These are phyloP conservation scores for Poecilia gillii DNA, from an alignment of 2,797 vertebrate species.

Conservation along the genomic window DNA sequence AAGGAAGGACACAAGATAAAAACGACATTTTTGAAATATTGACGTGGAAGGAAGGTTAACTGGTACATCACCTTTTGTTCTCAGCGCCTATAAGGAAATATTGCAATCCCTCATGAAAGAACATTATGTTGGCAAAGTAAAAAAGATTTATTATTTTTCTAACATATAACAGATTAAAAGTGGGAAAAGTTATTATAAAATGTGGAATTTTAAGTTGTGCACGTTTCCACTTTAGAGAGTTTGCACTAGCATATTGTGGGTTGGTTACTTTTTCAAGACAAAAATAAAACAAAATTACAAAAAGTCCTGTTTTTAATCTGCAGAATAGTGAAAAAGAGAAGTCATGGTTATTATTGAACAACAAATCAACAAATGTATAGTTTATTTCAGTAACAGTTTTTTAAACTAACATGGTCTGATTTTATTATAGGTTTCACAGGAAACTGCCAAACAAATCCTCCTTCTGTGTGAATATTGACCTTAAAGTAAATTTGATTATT, in stretches of 20 bases:
- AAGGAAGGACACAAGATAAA: conserved; percentile 14
- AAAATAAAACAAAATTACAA: background rate
- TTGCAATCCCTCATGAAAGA: background rate
- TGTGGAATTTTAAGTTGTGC: background rate
- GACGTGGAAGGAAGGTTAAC: conserved; percentile 11
- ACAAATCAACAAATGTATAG: background rate
- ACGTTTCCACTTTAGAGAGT: background rate
- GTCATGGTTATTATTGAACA: background rate
- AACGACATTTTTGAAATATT: background rate
- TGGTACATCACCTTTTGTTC: conserved; percentile 27
- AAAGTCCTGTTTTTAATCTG: background rate
- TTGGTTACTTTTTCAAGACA: background rate
- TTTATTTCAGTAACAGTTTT: background rate
- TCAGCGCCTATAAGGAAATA: conserved; percentile 9
- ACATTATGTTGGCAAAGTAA: background rate
- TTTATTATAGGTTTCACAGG: background rate
- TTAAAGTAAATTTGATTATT: no score
- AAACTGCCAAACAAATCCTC: background rate
- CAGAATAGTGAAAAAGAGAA: background rate
- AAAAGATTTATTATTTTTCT: background rate
- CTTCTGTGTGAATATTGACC: no score
- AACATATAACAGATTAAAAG: background rate
- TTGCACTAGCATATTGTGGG: background rate
- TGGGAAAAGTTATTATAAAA: background rate
- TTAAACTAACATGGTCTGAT: background rate